These are phyloP conservation scores for Carapus acus DNA, from an alignment of 2,797 vertebrate genomes.

Conservation along the genomic window DNA sequence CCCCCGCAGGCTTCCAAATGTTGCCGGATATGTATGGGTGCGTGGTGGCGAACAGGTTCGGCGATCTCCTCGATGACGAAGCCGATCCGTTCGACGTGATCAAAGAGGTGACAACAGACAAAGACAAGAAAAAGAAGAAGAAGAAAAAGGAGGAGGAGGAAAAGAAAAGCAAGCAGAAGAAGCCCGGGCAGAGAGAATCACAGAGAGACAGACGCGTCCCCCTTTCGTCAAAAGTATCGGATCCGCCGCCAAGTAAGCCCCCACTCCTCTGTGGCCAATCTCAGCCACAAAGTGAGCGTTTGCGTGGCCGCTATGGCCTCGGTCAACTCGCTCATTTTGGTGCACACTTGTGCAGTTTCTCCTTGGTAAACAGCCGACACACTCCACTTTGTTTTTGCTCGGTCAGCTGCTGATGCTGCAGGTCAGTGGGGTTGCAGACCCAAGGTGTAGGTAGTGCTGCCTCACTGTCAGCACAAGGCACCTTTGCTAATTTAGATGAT, in stretches of 20 bases:
- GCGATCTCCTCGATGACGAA: constrained; percentile 83
- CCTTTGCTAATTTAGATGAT: too few species aligned
- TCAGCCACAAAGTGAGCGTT: too few species aligned
- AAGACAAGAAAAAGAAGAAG: constrained; percentile 57
- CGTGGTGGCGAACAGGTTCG: constrained; percentile 83
- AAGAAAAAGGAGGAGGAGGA: constrained; percentile 47
- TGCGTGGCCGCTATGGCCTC: too few species aligned
- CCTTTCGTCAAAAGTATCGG: constrained; percentile 8
- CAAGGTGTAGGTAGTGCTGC: too few species aligned
- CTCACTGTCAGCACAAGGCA: too few species aligned
- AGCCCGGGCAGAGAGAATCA: constrained; percentile 71
- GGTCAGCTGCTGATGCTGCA: constrained; percentile 50
- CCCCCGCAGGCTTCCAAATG: constrained; percentile 63
- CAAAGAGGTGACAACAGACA: constrained; percentile 65
- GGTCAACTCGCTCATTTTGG: background rate
- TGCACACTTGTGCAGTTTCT: too few species aligned
- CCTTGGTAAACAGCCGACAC: too few species aligned
- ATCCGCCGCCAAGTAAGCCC: constrained; percentile 29
- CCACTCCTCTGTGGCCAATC: too few species aligned
- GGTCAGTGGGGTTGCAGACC: background rate
- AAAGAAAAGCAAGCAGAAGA: constrained; percentile 59
- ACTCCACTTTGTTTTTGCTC: constrained; percentile 14
- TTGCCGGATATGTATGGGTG: constrained; percentile 85
- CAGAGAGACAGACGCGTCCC: constrained; percentile 72
- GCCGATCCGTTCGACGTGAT: constrained; percentile 87